A percentile compares a stretch with the other conserved stretches of the same genome.
Conservation (phyloP, 2,888 invertebrate genomes). For the Tolmerus cingulatus region DNA sequence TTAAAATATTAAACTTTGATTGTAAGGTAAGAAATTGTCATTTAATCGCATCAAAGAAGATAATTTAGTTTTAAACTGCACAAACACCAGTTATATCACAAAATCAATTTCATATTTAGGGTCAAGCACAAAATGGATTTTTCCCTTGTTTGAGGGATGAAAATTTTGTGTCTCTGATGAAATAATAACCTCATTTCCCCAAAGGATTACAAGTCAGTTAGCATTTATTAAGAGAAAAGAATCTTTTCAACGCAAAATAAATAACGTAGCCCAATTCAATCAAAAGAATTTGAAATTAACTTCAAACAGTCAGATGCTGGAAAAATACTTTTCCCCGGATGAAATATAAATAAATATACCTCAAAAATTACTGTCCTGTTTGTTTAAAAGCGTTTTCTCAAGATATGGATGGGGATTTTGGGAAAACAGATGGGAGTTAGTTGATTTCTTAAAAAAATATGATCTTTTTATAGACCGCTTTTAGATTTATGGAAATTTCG, state of each 20-base stretch:
- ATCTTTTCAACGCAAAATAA: neutral
- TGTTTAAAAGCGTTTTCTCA: neutral
- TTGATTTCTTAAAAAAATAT: neutral
- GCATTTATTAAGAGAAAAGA: neutral
- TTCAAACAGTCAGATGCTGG: neutral
- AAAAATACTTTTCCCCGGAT: neutral
- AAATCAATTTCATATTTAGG: neutral
- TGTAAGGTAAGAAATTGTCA: neutral
- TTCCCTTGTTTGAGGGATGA: neutral
- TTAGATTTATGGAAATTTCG: neutral
- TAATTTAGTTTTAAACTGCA: neutral
- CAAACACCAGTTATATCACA: neutral
- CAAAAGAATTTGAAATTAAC: neutral
- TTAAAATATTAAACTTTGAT: neutral
- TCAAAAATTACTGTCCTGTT: neutral
- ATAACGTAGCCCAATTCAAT: neutral
- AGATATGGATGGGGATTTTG: neutral
- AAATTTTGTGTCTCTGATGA: neutral
- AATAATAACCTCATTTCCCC: neutral
- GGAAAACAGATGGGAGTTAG: neutral
- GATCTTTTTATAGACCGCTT: neutral
- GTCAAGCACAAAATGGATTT: neutral
- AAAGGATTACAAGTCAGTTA: neutral
- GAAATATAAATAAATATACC: neutral
- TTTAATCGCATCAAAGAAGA: neutral